Evolutionary conservation across 2,113 vertebrate species (phyloP), one percentile per base, ranked within the genome.

Genomic region (Hiodon alosoides): DNA sequence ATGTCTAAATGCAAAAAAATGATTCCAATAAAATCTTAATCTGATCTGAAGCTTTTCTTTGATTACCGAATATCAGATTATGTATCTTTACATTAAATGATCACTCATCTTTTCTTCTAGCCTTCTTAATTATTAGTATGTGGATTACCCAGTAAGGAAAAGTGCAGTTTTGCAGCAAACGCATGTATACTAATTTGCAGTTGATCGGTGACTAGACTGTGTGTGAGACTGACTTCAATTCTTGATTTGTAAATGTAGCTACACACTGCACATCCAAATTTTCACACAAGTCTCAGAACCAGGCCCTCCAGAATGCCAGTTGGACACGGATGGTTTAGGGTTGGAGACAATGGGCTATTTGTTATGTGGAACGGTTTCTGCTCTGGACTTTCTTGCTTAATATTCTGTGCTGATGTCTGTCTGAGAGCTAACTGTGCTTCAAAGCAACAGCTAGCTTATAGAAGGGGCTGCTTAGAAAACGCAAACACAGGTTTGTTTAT

Each of bases 401-500:
- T 87, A 88, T 88, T 88, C 85, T 4, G 62, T 61, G 5, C 80
- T 81, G 85, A 84, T 82, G 78, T 82, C 85, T 90, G 85, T 79
- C 84, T 4, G 74, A 82, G 83, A 86, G 80, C 76, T 77, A 79
- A 83, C 77, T 72, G 73, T 47, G 78, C 83, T 86, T 90, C 84
- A 88, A 87, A 86, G 82, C 83, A 85, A 77, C 85, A 80, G 68
- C 16, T 54, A 16, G 6, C 7, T 55, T 53, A 31, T 8, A 31
- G 52, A 57, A 7, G n/a, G 57, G 16, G 9, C 62, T 82, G 76
- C 78, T 79, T 76, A 79, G 72, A 83, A 87, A 87, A 81, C 84
- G 83, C 82, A 85, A 85, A 87, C 80, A 85, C 81, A 79, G 84
- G 81, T 87, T 89, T 89, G 84, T 87, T 87, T 87, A 80, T 86